Evolutionary conservation across 2,113 vertebrate species (phyloP), one percentile per base, ranked within the genome.

Genomic region (Halcyon senegalensis): DNA sequence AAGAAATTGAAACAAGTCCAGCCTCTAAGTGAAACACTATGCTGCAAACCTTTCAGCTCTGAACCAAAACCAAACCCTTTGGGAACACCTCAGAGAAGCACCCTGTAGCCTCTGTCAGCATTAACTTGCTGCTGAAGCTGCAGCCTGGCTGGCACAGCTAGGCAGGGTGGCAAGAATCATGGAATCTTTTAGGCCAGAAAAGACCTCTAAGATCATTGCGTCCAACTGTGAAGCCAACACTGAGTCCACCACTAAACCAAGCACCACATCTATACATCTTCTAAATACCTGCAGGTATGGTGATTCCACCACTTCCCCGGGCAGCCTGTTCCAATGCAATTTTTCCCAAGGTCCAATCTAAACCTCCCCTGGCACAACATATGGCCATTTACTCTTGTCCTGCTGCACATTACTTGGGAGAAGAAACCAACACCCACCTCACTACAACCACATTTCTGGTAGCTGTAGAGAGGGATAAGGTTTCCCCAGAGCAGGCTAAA

Each of bases 191-290:
- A 37, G 12, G 1, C 1, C 58, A 55, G n/a, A 70, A 93, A 78
- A 72, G 41, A 37, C 8, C n/a, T 13, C 18, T 56, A 31, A 43
- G 30, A 46, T 50, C 7, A 90, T 6, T 0, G 0, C 60, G 25
- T 16, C 13, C 63, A 64, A 23, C 15, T 3, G 3, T 19, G 4
- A 84, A 78, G 2, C 5, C 33, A 68, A 7, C 6, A 59, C 4
- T 37, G 41, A 63, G 25, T 13, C 41, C 19, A 63, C 30, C 80
- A 60, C 11, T 69, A 76, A 68, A 80, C 28, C 39, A 66, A 18
- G 18, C 4, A 3, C 30, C 39, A 39, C 23, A 12, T 9, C 53
- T 37, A 60, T 5, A 10, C 0, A 0, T 13, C 17, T 37, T 59
- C 68, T 46, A 20, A 68, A 39, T 18, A 39, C 18, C 27, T 72